phyloP scores from a whole-genome alignment of 2,888 invertebrate species.

The Eupelmus urozonus region DNA sequence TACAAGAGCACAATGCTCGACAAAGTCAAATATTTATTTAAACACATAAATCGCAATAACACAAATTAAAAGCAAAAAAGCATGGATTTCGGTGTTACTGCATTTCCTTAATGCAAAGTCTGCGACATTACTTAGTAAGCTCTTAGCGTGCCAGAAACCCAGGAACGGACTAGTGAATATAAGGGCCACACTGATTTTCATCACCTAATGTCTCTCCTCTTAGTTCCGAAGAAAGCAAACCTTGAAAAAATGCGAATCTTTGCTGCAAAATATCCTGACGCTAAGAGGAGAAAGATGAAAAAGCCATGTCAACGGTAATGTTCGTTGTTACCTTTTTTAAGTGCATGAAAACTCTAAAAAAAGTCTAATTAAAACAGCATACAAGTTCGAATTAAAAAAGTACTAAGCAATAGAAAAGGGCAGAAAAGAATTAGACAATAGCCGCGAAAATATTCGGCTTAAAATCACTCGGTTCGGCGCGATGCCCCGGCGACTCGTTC shows the following conservation, averaged over 20 bases:
- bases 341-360: neutral
- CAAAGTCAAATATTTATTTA: too few species aligned
- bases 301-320: constrained; percentile 23
- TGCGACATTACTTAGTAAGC: neutral
- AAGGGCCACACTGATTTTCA: constrained; percentile 28
- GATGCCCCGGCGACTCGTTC: neutral
- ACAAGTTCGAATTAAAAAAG: neutral
- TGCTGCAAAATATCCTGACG: neutral
- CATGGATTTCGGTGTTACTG: neutral
- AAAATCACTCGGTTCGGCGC: neutral
- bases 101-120: constrained; percentile 13
- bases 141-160: neutral
- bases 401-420: neutral
- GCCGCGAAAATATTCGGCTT: constrained; percentile 35
- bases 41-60: neutral
- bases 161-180: neutral
- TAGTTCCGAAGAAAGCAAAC: neutral
- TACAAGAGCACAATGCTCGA: too few species aligned
- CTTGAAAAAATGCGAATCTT: constrained; percentile 11
- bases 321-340: constrained; percentile 28
- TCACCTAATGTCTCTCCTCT: constrained; percentile 22
- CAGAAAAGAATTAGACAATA: neutral
- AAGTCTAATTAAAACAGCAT: neutral
- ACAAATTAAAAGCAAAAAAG: neutral
- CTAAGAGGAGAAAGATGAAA: neutral